Conservation (phyloP, 2,113 vertebrate species). For the Cichladusa arquata region DNA sequence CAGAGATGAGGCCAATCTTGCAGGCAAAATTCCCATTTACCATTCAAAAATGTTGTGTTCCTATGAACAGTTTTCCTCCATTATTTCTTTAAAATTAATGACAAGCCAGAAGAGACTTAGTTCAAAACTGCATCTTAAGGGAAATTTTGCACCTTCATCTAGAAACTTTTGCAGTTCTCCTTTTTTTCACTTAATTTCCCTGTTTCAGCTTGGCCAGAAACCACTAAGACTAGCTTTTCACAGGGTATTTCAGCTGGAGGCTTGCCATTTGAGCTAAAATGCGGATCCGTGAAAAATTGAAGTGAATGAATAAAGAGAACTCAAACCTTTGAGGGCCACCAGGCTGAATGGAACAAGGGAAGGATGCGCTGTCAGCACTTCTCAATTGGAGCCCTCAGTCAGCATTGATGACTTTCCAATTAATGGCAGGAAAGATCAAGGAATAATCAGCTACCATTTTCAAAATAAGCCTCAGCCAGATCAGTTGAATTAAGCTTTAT, state of each 20-base stretch:
- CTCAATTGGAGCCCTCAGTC: background rate
- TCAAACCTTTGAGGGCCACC: background rate
- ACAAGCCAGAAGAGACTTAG: background rate
- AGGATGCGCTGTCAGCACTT: background rate
- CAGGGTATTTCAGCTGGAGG: background rate
- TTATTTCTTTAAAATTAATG: background rate
- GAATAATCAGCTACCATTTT: constrained; percentile 19
- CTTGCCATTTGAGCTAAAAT: background rate
- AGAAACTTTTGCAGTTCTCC: background rate
- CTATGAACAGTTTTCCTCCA: background rate
- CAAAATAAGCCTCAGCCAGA: background rate
- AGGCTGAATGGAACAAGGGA: background rate
- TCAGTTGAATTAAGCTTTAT: constrained; percentile 7
- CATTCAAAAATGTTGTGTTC: background rate
- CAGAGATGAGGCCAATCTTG: background rate
- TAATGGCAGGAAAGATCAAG: background rate
- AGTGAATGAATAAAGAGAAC: background rate
- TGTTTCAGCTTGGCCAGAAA: background rate
- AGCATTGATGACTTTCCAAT: background rate
- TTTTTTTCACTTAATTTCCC: background rate
- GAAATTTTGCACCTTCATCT: background rate
- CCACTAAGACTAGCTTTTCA: background rate
- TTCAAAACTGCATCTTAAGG: background rate
- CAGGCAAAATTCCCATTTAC: background rate
- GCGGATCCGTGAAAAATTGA: background rate